These are phyloP conservation scores for Corythornis madagascariensis DNA, from an alignment of 2,113 vertebrate species.

Conservation along the genomic window DNA sequence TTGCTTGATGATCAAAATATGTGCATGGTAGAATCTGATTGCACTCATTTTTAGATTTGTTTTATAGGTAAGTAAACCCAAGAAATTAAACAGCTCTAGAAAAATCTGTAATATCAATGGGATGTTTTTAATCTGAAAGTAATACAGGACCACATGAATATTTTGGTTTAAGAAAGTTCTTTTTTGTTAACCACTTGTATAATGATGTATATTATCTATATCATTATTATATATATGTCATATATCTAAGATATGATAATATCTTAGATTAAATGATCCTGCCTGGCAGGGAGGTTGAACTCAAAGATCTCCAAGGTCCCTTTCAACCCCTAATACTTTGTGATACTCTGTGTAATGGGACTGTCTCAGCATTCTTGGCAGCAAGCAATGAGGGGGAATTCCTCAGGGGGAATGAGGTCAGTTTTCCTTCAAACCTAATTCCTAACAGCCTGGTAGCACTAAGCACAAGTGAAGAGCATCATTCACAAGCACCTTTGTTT, in stretches of 20 bases:
- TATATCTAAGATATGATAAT: too few species aligned
- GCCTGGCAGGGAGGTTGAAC: too few species aligned
- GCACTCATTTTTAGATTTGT: background rate
- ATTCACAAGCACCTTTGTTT: background rate
- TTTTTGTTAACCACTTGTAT: background rate
- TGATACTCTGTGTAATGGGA: too few species aligned
- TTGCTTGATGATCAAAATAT: accelerated
- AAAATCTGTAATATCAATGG: background rate
- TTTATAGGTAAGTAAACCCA: background rate
- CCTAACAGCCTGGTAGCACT: background rate
- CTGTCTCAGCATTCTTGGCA: background rate
- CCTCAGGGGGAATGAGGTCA: background rate
- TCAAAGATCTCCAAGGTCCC: too few species aligned
- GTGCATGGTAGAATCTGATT: background rate
- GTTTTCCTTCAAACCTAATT: background rate
- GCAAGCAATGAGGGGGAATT: background rate
- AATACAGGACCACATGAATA: accelerated
- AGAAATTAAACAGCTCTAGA: background rate
- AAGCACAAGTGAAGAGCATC: background rate
- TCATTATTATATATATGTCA: too few species aligned
- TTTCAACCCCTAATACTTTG: too few species aligned
- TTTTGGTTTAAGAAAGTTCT: background rate
- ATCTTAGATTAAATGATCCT: too few species aligned
- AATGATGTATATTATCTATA: too few species aligned
- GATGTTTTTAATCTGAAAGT: background rate